phyloP scores from a whole-genome alignment of 1,140 invertebrate species.

The Thaumetopoea pityocampa region DNA sequence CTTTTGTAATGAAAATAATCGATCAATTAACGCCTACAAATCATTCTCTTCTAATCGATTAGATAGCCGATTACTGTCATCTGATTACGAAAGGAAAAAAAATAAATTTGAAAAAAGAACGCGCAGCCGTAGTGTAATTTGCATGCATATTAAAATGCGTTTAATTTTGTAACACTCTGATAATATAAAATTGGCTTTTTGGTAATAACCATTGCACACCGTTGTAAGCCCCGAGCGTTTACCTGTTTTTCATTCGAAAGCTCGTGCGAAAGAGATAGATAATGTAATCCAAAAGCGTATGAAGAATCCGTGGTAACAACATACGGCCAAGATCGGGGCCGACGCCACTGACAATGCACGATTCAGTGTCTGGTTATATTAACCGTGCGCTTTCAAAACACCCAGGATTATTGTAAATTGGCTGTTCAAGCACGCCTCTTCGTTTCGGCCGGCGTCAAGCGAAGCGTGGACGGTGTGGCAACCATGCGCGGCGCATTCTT shows the following conservation, averaged over 20 bases:
- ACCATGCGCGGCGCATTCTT: conserved; percentile 71
- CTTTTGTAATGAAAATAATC: no score
- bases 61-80: conserved; percentile 6
- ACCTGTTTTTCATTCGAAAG: conserved; percentile 55
- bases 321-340: conserved; percentile 58
- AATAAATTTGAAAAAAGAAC: not conserved
- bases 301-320: conserved; percentile 49
- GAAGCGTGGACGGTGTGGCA: conserved; percentile 57
- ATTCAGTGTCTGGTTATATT: conserved; percentile 64
- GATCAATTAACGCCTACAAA: no score
- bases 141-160: conserved; percentile 20
- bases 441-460: conserved; percentile 38
- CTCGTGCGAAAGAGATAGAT: conserved; percentile 47
- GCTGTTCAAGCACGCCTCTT: conserved; percentile 28
- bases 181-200: conserved; percentile 27
- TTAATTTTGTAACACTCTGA: conserved; percentile 21
- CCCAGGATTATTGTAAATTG: conserved; percentile 30
- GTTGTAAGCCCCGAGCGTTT: conserved; percentile 41
- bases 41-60: no score
- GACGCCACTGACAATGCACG: conserved; percentile 67
- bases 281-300: conserved; percentile 51
- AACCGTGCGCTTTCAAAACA: conserved; percentile 33
- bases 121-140: conserved; percentile 15
- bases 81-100: conserved; percentile 2
- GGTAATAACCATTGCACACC: conserved; percentile 31